phyloP scores from a whole-genome alignment of 2,113 vertebrate genomes.

The Seriola rivoliana region DNA sequence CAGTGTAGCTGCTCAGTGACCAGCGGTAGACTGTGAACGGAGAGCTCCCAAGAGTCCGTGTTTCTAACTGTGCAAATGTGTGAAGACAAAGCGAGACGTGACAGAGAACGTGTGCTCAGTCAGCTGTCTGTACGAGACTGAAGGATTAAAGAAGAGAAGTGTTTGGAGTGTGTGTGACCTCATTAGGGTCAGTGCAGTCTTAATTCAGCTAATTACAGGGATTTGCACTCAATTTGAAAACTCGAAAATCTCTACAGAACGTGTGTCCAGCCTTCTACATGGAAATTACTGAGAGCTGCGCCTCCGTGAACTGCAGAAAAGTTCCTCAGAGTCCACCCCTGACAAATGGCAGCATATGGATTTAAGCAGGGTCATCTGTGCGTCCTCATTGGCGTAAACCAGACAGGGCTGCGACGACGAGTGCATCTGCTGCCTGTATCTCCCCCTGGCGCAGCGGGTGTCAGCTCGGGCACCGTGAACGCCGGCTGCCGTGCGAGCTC shows the following conservation, averaged over 20 bases:
- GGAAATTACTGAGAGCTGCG: background rate
- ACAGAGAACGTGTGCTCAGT: background rate
- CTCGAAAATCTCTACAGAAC: background rate
- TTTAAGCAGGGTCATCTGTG: background rate
- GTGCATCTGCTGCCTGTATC: slow-evolving; percentile 25
- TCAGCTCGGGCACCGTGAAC: background rate
- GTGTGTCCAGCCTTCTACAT: background rate
- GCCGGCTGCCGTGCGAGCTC: background rate
- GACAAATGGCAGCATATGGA: background rate
- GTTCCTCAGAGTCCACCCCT: background rate
- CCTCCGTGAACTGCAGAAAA: background rate
- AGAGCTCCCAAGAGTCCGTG: background rate
- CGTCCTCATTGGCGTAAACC: background rate
- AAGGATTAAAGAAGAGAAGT: background rate
- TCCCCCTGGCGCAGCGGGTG: background rate
- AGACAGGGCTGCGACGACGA: background rate
- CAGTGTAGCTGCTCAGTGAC: slow-evolving; percentile 5
- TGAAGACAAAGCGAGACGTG: background rate
- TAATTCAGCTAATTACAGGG: background rate
- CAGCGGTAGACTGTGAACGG: background rate
- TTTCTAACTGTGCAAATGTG: background rate
- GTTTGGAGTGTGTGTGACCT: background rate
- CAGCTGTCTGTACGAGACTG: background rate
- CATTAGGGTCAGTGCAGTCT: background rate
- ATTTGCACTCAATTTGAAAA: background rate